Percentiles rank a stretch among this genome's conserved stretches.
Evolutionary conservation across 2,888 invertebrate genomes (phyloP).

Genomic region (Acheta domesticus): DNA sequence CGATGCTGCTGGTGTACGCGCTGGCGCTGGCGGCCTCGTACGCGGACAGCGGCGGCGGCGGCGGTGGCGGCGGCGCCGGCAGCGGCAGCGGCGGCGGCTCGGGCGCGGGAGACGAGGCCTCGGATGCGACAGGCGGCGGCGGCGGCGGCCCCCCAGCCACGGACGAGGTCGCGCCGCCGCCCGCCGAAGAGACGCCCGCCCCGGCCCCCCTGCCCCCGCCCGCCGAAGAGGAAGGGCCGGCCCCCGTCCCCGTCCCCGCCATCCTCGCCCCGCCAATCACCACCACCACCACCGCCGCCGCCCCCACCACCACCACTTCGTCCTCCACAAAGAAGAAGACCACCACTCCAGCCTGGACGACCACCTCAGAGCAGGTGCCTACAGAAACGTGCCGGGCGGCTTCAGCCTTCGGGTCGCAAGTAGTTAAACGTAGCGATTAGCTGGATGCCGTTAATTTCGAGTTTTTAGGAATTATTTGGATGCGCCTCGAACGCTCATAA

Average conservation of each 20-base stretch:
- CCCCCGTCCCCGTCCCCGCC: neutral
- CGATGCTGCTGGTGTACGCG: neutral
- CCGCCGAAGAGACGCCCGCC: neutral
- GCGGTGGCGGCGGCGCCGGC: neutral
- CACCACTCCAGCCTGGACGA: neutral
- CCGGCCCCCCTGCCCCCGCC: neutral
- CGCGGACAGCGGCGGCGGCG: neutral
- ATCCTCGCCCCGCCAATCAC: neutral
- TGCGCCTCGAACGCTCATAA: too few species aligned
- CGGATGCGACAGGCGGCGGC: too few species aligned
- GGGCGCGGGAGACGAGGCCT: too few species aligned
- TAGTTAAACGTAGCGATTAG: too few species aligned
- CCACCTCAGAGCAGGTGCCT: neutral
- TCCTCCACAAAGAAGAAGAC: neutral
- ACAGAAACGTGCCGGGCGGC: too few species aligned
- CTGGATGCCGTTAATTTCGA: too few species aligned
- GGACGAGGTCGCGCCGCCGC: neutral
- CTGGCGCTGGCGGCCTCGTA: neutral
- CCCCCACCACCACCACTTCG: neutral
- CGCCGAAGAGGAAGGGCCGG: neutral
- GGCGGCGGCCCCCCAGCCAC: neutral
- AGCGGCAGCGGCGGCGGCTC: neutral
- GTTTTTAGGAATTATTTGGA: too few species aligned
- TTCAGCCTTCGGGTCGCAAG: too few species aligned
- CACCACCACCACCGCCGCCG: neutral